Percentiles rank a stretch among this genome's conserved stretches.
Conservation (phyloP, 2,113 vertebrate genomes). For the Elephas maximus region DNA sequence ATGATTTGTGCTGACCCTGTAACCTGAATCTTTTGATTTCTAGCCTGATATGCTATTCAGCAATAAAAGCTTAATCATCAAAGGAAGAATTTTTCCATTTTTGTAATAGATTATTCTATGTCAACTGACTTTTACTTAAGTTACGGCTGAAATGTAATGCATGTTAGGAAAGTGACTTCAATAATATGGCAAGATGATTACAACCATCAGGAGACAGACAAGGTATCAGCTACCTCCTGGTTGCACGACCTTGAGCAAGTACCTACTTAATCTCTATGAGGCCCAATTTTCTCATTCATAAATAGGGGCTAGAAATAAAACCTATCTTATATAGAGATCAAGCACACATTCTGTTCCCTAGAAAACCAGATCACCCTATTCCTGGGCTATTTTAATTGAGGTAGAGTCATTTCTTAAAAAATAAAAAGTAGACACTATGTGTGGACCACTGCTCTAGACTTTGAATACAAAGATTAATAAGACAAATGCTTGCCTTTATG, state of each 20-base stretch:
- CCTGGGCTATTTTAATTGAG: background rate
- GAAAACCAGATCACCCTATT: conserved; percentile 15
- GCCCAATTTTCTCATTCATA: background rate
- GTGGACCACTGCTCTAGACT: background rate
- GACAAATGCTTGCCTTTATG: background rate
- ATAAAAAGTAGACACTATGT: background rate
- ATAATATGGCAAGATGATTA: background rate
- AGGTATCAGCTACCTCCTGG: background rate
- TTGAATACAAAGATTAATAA: background rate
- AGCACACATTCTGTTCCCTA: background rate
- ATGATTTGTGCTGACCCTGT: background rate
- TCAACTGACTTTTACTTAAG: background rate
- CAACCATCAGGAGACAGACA: background rate
- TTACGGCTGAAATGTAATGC: conserved; percentile 30
- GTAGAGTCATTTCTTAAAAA: background rate
- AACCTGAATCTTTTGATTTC: conserved; percentile 15
- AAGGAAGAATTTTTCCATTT: conserved; percentile 6
- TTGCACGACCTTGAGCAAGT: background rate
- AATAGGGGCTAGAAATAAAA: conserved; percentile 17
- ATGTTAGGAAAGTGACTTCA: background rate
- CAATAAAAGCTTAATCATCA: conserved; percentile 30
- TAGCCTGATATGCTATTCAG: background rate
- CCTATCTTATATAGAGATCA: background rate
- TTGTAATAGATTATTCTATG: conserved; percentile 35
- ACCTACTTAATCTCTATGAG: background rate